Evolutionary conservation across 1,140 invertebrate genomes (phyloP).

Genomic region (Chlorops oryzae): DNA sequence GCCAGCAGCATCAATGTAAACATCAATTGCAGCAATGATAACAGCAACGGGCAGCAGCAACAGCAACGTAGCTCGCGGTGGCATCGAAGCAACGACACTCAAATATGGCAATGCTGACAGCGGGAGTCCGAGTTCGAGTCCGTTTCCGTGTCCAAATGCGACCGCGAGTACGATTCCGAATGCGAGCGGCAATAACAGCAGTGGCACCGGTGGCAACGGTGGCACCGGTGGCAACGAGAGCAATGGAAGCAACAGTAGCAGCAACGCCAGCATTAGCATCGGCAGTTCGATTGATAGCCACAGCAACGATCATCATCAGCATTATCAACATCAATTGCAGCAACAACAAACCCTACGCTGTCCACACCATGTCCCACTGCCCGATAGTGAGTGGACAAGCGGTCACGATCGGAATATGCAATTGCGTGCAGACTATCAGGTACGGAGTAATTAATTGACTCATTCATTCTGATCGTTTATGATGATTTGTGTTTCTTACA

Average conservation of each 20-base stretch:
- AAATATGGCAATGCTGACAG: constrained; percentile 41
- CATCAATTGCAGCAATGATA: constrained; percentile 20
- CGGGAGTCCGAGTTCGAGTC: too few species aligned
- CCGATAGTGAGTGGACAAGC: constrained; percentile 57
- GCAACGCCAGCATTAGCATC: too few species aligned
- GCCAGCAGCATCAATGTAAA: constrained; percentile 22
- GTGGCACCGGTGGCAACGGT: constrained; percentile 21
- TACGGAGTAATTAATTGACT: neutral
- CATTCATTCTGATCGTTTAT: neutral
- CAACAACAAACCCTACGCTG: constrained; percentile 51
- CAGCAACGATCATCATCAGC: constrained; percentile 43
- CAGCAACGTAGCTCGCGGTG: constrained; percentile 36
- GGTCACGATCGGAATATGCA: constrained; percentile 55
- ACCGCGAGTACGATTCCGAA: too few species aligned
- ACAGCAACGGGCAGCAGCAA: constrained; percentile 31
- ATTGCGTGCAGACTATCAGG: constrained; percentile 55
- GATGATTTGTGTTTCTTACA: constrained; percentile 8
- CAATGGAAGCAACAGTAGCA: constrained; percentile 19
- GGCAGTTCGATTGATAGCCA: constrained; percentile 26
- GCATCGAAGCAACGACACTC: constrained; percentile 39
- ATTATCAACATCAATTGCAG: constrained; percentile 43
- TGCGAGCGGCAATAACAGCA: constrained; percentile 13
- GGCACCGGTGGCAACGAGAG: constrained; percentile 21
- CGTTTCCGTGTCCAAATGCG: too few species aligned
- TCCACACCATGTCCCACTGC: constrained; percentile 56